A percentile compares a stretch with the other conserved stretches of the same genome.
phyloP scores from a whole-genome alignment of 2,113 vertebrate species.

The Irena cyanogastra region DNA sequence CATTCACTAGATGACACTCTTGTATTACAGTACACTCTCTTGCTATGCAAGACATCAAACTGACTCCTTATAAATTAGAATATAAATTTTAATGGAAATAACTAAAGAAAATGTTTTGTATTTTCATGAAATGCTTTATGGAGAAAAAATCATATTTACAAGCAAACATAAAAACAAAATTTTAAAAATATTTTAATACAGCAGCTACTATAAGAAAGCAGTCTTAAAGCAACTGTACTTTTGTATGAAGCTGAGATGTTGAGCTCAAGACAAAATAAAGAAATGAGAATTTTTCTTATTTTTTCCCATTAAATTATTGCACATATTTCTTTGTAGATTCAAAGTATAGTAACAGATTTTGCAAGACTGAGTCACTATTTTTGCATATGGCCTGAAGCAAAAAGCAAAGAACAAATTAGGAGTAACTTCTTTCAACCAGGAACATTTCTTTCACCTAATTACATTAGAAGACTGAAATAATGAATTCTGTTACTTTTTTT shows the following conservation, averaged over 20 bases:
- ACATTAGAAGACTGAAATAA: background rate
- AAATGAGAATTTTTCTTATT: background rate
- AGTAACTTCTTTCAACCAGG: background rate
- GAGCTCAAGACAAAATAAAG: background rate
- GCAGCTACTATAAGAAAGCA: background rate
- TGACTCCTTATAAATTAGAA: background rate
- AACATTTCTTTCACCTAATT: background rate
- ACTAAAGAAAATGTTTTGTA: background rate
- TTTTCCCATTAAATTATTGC: background rate
- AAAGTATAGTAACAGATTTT: background rate
- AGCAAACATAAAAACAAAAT: background rate
- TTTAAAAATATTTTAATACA: background rate
- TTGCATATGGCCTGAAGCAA: background rate
- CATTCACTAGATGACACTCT: constrained; percentile 72
- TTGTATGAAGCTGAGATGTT: background rate
- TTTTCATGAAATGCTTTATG: background rate
- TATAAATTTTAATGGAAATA: background rate
- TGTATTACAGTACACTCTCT: background rate
- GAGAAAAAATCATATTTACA: background rate
- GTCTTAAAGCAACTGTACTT: background rate
- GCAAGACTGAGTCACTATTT: background rate
- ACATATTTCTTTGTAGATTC: background rate
- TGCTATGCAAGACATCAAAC: background rate
- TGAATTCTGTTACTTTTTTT: background rate
- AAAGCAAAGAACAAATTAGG: background rate